These are phyloP conservation scores for Crotalus tigris DNA, from an alignment of 2,113 vertebrate genomes.

Conservation along the genomic window DNA sequence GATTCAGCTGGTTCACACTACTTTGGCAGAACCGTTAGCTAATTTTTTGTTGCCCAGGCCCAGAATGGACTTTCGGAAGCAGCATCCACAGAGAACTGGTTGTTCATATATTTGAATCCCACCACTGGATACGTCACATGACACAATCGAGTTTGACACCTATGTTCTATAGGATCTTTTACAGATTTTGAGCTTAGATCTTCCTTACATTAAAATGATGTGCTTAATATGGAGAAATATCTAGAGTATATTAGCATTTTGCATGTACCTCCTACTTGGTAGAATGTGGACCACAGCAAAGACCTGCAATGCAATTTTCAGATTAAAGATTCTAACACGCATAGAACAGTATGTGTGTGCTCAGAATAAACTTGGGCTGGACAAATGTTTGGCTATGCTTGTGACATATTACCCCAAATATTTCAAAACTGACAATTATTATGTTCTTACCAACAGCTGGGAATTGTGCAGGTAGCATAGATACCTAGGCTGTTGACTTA, in stretches of 20 bases:
- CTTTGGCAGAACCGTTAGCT: too few species aligned
- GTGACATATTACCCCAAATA: background rate
- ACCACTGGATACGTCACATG: too few species aligned
- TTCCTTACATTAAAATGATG: background rate
- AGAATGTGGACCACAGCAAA: background rate
- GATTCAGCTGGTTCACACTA: too few species aligned
- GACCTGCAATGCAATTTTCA: background rate
- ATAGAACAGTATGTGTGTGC: background rate
- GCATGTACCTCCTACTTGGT: background rate
- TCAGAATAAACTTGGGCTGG: background rate
- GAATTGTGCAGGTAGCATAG: background rate
- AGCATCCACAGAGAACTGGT: too few species aligned
- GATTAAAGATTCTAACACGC: background rate
- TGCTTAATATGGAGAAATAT: background rate
- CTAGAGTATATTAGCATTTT: background rate
- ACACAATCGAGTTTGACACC: too few species aligned
- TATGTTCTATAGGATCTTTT: background rate
- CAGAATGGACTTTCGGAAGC: too few species aligned
- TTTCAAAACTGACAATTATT: background rate
- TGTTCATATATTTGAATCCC: too few species aligned
- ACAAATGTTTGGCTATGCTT: background rate
- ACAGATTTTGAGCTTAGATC: background rate
- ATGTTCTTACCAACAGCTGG: background rate
- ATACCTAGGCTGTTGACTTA: background rate
- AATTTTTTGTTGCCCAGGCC: too few species aligned